Evolutionary conservation across 2,113 vertebrate genomes (phyloP), one percentile per base, ranked within the genome.

Genomic region (Synchiropus splendidus): DNA sequence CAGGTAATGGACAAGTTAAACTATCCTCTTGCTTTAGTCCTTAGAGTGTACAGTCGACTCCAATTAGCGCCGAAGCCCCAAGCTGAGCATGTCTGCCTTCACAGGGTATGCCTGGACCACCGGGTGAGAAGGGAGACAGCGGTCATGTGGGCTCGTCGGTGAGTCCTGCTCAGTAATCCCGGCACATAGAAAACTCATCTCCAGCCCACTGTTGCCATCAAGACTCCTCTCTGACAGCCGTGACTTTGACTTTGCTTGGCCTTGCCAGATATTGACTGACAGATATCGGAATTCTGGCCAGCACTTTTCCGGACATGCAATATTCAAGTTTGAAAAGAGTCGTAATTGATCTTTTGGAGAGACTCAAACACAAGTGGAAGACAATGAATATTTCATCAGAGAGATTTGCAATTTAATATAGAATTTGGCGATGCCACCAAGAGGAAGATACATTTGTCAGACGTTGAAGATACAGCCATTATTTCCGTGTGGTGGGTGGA

Each of bases 121-220:
- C 89, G 0, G 92, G 92, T 1, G 92, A 96, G 43, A 96, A 96
- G 36, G 92, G 92, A 4, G 92, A 96, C 15, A 88, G 79, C 0
- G 92, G 92, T 16, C 84, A 91, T 1, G 89, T 89, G 3, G 92
- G 92, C 34, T 73, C 85, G 34, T 80, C 94, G 89, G 92, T 96
- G 75, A 67, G 84, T 67, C 21, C 14, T 39, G 2, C 30, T 45
- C 30, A 39, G 27, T 8, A 39, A 16, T 49, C 36, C 39, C 36
- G 33, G 39, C 42, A 53, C 48, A 51, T 48, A 35, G 6, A 52
- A 15, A 47, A 50, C 49, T 60, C 39, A 16, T 37, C 47, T 49
- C 10, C 5, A 42, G 45, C 48, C 37, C 36, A 48, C 30, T 32
- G 14, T 33, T 35, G 31, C 41, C 48, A 36, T 47, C 36, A 45